Conservation (phyloP, 2,888 invertebrate genomes). For the Hypselothyrea guttata region DNA sequence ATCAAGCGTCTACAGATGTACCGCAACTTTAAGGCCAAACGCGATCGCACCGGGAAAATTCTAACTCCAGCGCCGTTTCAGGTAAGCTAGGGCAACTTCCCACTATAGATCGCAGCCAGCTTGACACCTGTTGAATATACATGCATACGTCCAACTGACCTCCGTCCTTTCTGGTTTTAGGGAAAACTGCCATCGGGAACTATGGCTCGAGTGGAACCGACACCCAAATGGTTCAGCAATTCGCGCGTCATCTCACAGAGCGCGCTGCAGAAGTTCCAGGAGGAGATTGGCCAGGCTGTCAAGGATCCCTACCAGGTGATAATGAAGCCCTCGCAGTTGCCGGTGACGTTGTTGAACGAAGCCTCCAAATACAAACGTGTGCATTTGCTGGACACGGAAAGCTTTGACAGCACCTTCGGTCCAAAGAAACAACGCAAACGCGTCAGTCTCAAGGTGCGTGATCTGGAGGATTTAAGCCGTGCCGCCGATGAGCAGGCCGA, state of each 20-base stretch:
- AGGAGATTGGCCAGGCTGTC: conserved; percentile 95
- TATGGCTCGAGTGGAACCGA: conserved; percentile 97
- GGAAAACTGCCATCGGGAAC: conserved; percentile 93
- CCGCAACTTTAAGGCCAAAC: conserved; percentile 96
- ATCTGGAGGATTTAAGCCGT: conserved; percentile 90
- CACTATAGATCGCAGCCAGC: neutral
- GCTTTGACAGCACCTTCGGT: conserved; percentile 96
- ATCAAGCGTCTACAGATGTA: conserved; percentile 99
- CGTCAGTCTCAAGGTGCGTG: conserved; percentile 90
- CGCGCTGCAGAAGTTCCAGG: conserved; percentile 94
- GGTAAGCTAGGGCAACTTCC: conserved; percentile 47
- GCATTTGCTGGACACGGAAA: conserved; percentile 97
- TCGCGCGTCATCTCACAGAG: conserved; percentile 97
- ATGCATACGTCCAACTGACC: no score
- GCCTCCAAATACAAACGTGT: conserved; percentile 94
- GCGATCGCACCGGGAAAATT: conserved; percentile 95
- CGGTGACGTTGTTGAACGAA: conserved; percentile 96
- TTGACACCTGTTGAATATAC: conserved; percentile 1
- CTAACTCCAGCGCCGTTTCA: conserved; percentile 98
- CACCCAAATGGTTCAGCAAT: conserved; percentile 99
- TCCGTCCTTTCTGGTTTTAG: no score
- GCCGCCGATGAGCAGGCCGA: conserved; percentile 88
- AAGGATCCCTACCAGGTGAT: conserved; percentile 99
- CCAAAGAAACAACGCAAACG: conserved; percentile 96
- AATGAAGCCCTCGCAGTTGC: conserved; percentile 97